These are phyloP conservation scores for Callithrix jacchus DNA, from an alignment of 2,113 vertebrate genomes.

Conservation along the genomic window DNA sequence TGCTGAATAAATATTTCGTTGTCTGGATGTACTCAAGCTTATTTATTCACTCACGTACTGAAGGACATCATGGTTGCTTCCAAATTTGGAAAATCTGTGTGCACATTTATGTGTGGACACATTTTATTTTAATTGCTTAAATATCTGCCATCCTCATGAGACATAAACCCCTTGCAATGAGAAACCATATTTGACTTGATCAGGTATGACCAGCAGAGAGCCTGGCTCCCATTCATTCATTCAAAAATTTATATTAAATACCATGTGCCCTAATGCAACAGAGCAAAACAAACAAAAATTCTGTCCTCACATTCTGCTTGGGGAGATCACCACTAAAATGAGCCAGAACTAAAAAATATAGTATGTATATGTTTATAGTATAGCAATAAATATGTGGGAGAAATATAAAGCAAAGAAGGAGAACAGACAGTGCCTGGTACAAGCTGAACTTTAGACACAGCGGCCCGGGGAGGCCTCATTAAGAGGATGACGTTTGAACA, in stretches of 20 bases:
- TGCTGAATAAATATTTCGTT: not conserved
- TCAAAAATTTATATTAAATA: not conserved
- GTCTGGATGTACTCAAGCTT: not conserved
- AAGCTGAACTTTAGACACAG: not conserved
- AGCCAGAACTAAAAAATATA: not conserved
- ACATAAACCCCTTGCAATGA: not conserved
- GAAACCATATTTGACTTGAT: not conserved
- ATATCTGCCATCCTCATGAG: not conserved
- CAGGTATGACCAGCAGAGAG: not conserved
- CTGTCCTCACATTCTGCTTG: not conserved
- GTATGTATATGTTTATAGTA: not conserved
- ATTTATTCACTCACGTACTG: not conserved
- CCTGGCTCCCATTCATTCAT: not conserved
- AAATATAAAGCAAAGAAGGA: not conserved
- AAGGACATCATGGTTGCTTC: not conserved
- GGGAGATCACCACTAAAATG: not conserved
- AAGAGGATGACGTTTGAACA: not conserved
- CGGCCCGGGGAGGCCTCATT: not conserved
- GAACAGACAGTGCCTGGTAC: not conserved
- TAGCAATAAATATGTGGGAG: not conserved
- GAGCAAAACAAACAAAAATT: not conserved
- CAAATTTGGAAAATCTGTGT: not conserved
- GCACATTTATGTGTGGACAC: not conserved
- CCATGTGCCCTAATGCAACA: not conserved
- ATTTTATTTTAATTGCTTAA: constrained; percentile 30